phyloP scores from a whole-genome alignment of 2,888 invertebrate species.

The Vandiemenella viatica region DNA sequence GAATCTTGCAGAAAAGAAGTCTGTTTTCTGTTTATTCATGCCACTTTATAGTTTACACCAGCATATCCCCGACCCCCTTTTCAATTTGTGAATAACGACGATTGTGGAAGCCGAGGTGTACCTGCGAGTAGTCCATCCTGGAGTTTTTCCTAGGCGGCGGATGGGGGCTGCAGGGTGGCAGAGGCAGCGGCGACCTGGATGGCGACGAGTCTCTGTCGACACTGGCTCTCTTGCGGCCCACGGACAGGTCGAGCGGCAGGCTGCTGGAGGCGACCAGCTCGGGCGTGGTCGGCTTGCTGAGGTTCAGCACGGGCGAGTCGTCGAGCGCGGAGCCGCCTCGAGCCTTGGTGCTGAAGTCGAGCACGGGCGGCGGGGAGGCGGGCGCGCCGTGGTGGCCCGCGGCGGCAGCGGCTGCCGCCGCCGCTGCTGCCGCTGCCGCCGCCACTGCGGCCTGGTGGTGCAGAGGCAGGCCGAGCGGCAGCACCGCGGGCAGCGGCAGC shows the following conservation, averaged over 20 bases:
- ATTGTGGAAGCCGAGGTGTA: too few species aligned
- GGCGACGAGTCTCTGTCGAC: constrained; percentile 34
- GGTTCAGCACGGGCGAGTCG: constrained; percentile 53
- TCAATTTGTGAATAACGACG: too few species aligned
- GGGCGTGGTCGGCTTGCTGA: constrained; percentile 49
- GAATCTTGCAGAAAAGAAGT: too few species aligned
- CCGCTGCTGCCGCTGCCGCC: constrained; percentile 59
- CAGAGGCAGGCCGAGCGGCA: constrained; percentile 45
- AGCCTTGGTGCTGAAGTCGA: constrained; percentile 67
- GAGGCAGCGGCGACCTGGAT: constrained; percentile 14
- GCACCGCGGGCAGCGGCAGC: constrained; percentile 41
- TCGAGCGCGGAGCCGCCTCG: constrained; percentile 32
- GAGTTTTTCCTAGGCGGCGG: constrained; percentile 19
- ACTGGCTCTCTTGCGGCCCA: constrained; percentile 49
- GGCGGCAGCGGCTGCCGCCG: constrained; percentile 44
- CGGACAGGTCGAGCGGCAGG: constrained; percentile 61
- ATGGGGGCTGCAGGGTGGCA: constrained; percentile 19
- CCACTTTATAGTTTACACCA: too few species aligned
- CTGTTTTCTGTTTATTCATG: too few species aligned
- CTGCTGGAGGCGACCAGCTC: constrained; percentile 35
- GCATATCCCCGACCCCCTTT: too few species aligned
- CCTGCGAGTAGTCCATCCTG: too few species aligned
- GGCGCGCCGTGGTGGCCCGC: constrained; percentile 10
- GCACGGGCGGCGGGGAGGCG: constrained; percentile 28
- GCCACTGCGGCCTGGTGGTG: constrained; percentile 72